Conservation (phyloP, 2,888 invertebrate species). For the Julus scandinavius region DNA sequence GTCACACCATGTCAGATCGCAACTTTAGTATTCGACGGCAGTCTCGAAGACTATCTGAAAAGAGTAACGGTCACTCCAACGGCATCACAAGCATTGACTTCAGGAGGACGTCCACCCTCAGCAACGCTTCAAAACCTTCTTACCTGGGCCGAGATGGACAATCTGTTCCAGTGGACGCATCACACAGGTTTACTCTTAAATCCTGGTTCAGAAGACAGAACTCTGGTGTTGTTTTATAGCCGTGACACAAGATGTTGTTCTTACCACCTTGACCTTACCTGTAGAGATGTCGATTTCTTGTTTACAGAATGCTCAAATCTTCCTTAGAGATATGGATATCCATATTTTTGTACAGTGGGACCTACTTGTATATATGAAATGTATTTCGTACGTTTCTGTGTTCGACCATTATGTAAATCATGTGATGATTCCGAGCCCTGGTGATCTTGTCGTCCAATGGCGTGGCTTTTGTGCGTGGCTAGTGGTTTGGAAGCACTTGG, state of each 20-base stretch:
- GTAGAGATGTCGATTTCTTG: neutral
- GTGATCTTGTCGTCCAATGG: too few species aligned
- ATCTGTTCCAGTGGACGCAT: neutral
- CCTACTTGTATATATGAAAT: neutral
- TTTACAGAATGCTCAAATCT: neutral
- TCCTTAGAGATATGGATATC: neutral
- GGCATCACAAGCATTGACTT: neutral
- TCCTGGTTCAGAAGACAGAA: neutral
- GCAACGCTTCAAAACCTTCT: neutral
- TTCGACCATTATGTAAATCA: too few species aligned
- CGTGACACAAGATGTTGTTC: neutral
- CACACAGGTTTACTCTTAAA: neutral
- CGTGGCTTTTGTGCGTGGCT: too few species aligned
- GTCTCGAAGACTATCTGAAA: neutral
- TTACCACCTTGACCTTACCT: neutral
- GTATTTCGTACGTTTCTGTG: too few species aligned
- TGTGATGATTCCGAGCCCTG: too few species aligned
- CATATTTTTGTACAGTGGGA: neutral
- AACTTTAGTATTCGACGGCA: neutral
- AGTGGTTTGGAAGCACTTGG: too few species aligned
- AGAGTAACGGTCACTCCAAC: neutral
- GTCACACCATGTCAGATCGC: conserved; percentile 5
- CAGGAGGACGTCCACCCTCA: neutral
- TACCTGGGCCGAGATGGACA: neutral
- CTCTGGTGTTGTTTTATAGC: neutral